Evolutionary conservation across 2,888 invertebrate genomes (phyloP).

Genomic region (Endomychus coccineus): DNA sequence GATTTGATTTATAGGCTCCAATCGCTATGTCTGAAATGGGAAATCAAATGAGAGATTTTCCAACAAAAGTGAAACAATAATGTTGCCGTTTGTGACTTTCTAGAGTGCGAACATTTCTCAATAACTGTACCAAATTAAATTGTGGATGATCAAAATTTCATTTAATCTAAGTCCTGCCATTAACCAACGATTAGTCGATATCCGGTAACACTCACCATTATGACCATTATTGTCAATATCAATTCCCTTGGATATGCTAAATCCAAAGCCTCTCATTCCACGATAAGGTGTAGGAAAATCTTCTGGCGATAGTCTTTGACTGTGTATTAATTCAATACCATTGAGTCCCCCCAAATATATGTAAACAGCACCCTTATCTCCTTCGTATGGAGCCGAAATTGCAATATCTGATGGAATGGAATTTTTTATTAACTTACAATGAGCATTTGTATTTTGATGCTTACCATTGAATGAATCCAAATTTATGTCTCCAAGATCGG

Average conservation of each 20-base stretch:
- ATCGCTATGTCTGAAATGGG: slow-evolving; percentile 54
- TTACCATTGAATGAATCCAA: neutral
- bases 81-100: no score
- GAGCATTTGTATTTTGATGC: neutral
- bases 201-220: slow-evolving; percentile 48
- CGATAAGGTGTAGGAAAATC: slow-evolving; percentile 35
- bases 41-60: no score
- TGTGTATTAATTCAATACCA: slow-evolving; percentile 43
- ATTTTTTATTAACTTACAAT: neutral
- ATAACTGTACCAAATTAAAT: no score
- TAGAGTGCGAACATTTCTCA: no score
- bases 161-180: no score
- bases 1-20: slow-evolving; percentile 51
- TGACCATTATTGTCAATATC: slow-evolving; percentile 57
- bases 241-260: slow-evolving; percentile 51
- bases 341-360: slow-evolving; percentile 50
- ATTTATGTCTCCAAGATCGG: slow-evolving; percentile 44
- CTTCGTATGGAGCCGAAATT: slow-evolving; percentile 58
- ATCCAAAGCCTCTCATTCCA: slow-evolving; percentile 50
- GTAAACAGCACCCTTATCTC: slow-evolving; percentile 54
- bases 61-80: no score
- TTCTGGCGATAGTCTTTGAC: slow-evolving; percentile 48
- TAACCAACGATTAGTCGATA: neutral
- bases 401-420: slow-evolving; percentile 48
- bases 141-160: no score